A percentile compares a stretch with the other conserved stretches of the same genome.
phyloP scores from a whole-genome alignment of 1,140 invertebrate genomes.

The Drosophila obscura region DNA sequence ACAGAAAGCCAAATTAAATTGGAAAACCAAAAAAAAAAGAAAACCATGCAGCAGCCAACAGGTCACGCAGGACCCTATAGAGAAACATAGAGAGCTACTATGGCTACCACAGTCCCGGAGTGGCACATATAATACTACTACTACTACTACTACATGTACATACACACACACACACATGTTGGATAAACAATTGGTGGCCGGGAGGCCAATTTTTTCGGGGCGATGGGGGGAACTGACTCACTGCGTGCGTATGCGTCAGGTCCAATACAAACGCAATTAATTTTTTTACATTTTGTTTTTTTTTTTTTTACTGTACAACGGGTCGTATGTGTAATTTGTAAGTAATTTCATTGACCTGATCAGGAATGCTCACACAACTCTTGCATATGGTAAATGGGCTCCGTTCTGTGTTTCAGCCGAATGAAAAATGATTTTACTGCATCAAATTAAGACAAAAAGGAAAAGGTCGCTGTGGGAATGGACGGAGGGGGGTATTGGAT shows the following conservation, averaged over 20 bases:
- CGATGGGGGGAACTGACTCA: conserved; percentile 44
- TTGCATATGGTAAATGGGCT: conserved; percentile 10
- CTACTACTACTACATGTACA: conserved; percentile 26
- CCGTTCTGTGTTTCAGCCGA: conserved; percentile 16
- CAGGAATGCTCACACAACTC: conserved; percentile 38
- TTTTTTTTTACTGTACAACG: conserved; percentile 38
- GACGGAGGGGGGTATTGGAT: not conserved
- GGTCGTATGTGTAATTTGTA: conserved; percentile 66
- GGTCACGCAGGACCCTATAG: conserved; percentile 39
- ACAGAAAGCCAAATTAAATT: conserved; percentile 31
- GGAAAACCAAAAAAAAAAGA: conserved; percentile 16
- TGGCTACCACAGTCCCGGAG: conserved; percentile 26
- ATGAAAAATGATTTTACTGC: conserved; percentile 36
- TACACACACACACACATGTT: conserved; percentile 31
- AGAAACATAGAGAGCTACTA: not conserved
- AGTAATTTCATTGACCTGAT: conserved; percentile 34
- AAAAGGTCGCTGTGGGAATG: not conserved
- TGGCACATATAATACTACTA: conserved; percentile 25
- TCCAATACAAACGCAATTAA: conserved; percentile 81
- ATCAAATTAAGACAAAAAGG: conserved; percentile 24
- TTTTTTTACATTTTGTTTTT: conserved; percentile 50
- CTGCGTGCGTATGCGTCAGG: conserved; percentile 82
- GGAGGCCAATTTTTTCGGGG: conserved; percentile 27
- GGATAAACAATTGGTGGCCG: conserved; percentile 40
- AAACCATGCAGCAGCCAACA: conserved; percentile 44